Conservation (phyloP, 2,113 vertebrate genomes). For the Neogobius melanostomus region DNA sequence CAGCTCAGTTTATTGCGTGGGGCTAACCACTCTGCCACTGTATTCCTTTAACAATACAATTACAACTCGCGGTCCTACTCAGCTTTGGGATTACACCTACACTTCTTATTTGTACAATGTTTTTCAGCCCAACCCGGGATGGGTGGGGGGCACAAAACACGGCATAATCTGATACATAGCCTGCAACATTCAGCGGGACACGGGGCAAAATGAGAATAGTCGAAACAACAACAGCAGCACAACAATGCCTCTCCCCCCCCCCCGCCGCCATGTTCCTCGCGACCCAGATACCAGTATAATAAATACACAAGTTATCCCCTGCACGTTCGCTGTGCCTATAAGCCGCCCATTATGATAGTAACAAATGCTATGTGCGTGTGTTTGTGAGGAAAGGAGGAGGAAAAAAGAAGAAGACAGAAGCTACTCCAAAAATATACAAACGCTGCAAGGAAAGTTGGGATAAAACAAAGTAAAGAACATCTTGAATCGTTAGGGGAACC, state of each 20-base stretch:
- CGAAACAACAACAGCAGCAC: slow-evolving; percentile 41
- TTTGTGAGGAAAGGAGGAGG: not conserved
- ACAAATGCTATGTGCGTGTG: slow-evolving; percentile 20
- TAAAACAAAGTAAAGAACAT: slow-evolving; percentile 32
- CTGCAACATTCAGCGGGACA: slow-evolving; percentile 36
- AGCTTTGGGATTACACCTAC: slow-evolving; percentile 16
- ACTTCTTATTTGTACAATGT: not conserved
- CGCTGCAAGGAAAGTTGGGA: slow-evolving; percentile 3
- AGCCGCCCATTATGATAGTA: slow-evolving; percentile 56
- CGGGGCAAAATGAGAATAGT: slow-evolving; percentile 32
- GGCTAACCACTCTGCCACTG: not conserved
- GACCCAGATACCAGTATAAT: slow-evolving; percentile 48
- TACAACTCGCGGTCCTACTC: not conserved
- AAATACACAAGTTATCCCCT: slow-evolving; percentile 40
- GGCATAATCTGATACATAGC: slow-evolving; percentile 39
- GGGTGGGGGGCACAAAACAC: not conserved
- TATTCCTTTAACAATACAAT: not conserved
- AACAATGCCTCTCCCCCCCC: slow-evolving; percentile 30
- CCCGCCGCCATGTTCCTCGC: slow-evolving; percentile 14
- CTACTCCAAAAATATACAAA: slow-evolving; percentile 18
- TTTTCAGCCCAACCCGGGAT: not conserved
- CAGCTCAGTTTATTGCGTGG: not conserved
- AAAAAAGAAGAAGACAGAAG: not conserved
- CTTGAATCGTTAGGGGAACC: slow-evolving; percentile 57
- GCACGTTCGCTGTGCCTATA: slow-evolving; percentile 30